Conservation (phyloP, 2,888 invertebrate species). For the Caenorhabditis sp. region DNA sequence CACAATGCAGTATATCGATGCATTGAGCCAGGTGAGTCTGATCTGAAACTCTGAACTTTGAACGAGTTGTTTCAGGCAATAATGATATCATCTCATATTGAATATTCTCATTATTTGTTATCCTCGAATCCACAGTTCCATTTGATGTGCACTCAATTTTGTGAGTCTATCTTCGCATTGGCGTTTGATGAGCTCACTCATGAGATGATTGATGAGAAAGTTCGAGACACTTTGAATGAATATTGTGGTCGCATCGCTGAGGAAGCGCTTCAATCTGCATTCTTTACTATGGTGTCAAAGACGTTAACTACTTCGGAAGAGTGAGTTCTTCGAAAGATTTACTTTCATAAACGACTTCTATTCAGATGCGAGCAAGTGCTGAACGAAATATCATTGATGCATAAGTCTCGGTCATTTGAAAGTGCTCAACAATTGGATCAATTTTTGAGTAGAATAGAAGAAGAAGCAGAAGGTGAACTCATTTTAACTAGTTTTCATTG, state of each 20-base stretch:
- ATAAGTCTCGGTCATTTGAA: slow-evolving; percentile 66
- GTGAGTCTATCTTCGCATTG: slow-evolving; percentile 64
- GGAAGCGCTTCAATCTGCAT: slow-evolving; percentile 61
- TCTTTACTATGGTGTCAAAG: slow-evolving; percentile 52
- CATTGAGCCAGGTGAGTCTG: slow-evolving; percentile 58
- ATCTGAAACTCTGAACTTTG: background rate
- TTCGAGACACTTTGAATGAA: slow-evolving; percentile 37
- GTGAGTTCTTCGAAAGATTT: slow-evolving; percentile 14
- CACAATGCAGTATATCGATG: slow-evolving; percentile 67
- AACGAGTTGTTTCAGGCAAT: slow-evolving; percentile 48
- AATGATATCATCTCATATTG: slow-evolving; percentile 67
- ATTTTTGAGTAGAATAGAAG: slow-evolving; percentile 46
- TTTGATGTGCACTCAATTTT: slow-evolving; percentile 64
- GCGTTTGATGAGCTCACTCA: slow-evolving; percentile 56
- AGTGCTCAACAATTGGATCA: slow-evolving; percentile 61
- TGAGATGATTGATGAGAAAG: slow-evolving; percentile 42
- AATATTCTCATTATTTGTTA: slow-evolving; percentile 65
- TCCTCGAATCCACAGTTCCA: slow-evolving; percentile 54
- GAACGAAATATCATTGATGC: slow-evolving; percentile 43
- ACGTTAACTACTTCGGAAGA: slow-evolving; percentile 34
- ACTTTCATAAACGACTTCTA: background rate
- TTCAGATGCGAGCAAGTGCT: slow-evolving; percentile 38
- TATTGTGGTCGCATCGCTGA: slow-evolving; percentile 62
- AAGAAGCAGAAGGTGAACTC: background rate
- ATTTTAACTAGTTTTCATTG: background rate